Evolutionary conservation across 1,140 invertebrate species (phyloP).

Genomic region (Hyles euphorbiae): DNA sequence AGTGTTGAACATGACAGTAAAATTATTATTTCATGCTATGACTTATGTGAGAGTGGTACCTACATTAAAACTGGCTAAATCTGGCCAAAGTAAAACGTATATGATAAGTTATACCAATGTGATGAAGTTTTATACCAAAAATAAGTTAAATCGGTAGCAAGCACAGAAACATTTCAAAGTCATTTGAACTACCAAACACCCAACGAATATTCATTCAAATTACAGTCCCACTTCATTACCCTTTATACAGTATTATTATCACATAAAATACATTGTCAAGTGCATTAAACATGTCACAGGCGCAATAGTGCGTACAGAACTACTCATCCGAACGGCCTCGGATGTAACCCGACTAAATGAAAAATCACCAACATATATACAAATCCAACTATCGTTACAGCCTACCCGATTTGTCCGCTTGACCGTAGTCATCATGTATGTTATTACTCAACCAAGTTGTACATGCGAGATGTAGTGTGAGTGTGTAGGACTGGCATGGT

Average conservation of each 20-base stretch:
- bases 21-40: too few species aligned
- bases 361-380: slow-evolving; percentile 10
- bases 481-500: background rate
- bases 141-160: too few species aligned
- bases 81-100: too few species aligned
- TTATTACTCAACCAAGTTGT: background rate
- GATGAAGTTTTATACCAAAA: too few species aligned
- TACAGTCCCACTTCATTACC: background rate
- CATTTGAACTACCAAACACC: too few species aligned
- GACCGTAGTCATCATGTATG: background rate
- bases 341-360: slow-evolving; percentile 33
- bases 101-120: too few species aligned
- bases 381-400: background rate
- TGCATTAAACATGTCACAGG: slow-evolving; percentile 52
- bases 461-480: background rate
- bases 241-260: background rate
- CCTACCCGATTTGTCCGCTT: slow-evolving; percentile 4
- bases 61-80: too few species aligned
- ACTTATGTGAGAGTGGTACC: too few species aligned
- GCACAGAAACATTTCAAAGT: too few species aligned
- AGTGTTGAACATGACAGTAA: too few species aligned
- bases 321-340: slow-evolving; percentile 46
- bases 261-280: slow-evolving; percentile 38
- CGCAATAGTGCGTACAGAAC: slow-evolving; percentile 47
- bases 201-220: background rate